Conservation (phyloP, 2,888 invertebrate species). For the Rambutsinella grinnellia region DNA sequence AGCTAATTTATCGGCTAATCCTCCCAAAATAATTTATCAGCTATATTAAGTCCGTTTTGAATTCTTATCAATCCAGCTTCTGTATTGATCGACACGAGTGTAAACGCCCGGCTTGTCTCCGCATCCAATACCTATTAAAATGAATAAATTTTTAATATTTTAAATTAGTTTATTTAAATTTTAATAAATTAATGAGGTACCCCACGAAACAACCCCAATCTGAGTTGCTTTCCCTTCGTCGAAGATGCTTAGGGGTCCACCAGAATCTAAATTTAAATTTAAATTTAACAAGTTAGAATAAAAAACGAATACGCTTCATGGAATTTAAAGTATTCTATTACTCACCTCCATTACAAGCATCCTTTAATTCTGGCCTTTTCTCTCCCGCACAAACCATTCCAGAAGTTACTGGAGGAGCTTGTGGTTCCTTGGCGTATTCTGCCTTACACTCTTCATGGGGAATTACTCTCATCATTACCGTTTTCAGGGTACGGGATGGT, state of each 20-base stretch:
- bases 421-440: constrained; percentile 15
- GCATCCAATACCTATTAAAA: no score
- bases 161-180: no score
- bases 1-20: no score
- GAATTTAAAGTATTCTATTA: not conserved
- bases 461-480: constrained; percentile 41
- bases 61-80: constrained; percentile 90
- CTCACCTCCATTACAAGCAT: constrained; percentile 87
- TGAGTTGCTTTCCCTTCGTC: constrained; percentile 24
- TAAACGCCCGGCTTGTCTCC: constrained; percentile 89
- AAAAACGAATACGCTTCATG: not conserved
- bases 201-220: constrained; percentile 53
- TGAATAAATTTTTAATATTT: no score
- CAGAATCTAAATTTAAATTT: constrained; percentile 9
- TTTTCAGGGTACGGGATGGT: constrained; percentile 27
- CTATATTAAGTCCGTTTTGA: constrained; percentile 4
- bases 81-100: constrained; percentile 84
- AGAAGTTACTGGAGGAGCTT: constrained; percentile 43
- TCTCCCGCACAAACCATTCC: constrained; percentile 85
- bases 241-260: constrained; percentile 16
- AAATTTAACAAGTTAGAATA: not conserved
- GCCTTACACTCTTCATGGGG: constrained; percentile 38
- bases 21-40: no score
- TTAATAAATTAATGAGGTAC: no score
- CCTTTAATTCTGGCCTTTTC: constrained; percentile 77